Evolutionary conservation across 2,888 invertebrate species (phyloP), one percentile per base, ranked within the genome.

Genomic region (Cheiracanthium punctorium): DNA sequence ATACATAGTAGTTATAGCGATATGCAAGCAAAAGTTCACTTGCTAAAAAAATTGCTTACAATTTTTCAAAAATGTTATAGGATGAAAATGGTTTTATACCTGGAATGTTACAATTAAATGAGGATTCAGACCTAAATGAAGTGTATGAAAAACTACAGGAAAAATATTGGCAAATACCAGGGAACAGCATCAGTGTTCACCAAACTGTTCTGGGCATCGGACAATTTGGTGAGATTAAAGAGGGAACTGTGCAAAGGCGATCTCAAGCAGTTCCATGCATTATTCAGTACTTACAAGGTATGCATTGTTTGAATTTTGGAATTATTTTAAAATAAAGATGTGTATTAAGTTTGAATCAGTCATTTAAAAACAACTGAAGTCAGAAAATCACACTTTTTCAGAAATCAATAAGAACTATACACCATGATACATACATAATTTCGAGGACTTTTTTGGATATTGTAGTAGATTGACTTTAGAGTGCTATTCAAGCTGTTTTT

Each of bases 221-320:
- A 32, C 94, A 94, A 90, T 97, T 95, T 91, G 96, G 96, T 0
- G 94, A 95, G 89, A 94, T 96, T 37, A 94, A 95, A 24, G 94
- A 93, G 89, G 96, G 95, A 0, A 94, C 93, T 79, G 93, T 96
- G 0, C 93, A 94, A 88, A 94, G 94, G 90, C 93, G 94, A 85
- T 93, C 93, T 8, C 92, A 92, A 2, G 92, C 93, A 77, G 92
- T 92, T 4, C 92, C 94, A 0, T 93, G 93, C 33, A 91, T 94
- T 0, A 93, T 96, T 33, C 96, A 96, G 90, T 94, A 94, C 10
- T 94, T 96, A 41, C 88, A 88, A 86, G 88, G 90, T 89, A 89
- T 81, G 30, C 37, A 58, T 72, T 67, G 10, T 48, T 12, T 37
- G n/a, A n/a, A n/a, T 37, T 37, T 12, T 8, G 37, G 5, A 37